A percentile compares a stretch with the other conserved stretches of the same genome.
Evolutionary conservation across 2,888 invertebrate genomes (phyloP).

Genomic region (Eugnorisma glareosa): DNA sequence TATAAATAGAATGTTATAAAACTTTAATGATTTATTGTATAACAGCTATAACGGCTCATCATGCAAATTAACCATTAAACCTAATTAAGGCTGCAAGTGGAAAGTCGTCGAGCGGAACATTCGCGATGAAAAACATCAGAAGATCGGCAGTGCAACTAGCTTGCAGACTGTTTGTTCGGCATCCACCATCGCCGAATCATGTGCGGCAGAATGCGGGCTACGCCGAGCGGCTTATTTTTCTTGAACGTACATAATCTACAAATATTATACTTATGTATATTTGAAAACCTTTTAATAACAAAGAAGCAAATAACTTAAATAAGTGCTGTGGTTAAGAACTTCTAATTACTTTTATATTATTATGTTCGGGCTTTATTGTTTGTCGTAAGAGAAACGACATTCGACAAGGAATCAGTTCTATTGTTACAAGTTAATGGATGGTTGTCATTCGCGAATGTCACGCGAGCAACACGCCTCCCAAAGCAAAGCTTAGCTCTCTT

Average conservation of each 20-base stretch:
- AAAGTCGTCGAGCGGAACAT: constrained; percentile 48
- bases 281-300: not conserved
- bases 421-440: constrained; percentile 27
- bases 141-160: constrained; percentile 1
- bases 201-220: not conserved
- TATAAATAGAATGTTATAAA: constrained; percentile 36
- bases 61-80: constrained; percentile 56
- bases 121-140: constrained; percentile 33
- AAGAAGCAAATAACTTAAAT: not conserved
- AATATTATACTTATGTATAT: not conserved
- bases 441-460: constrained; percentile 7
- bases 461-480: constrained; percentile 2
- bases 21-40: constrained; percentile 42
- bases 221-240: not conserved
- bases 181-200: not conserved
- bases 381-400: not conserved
- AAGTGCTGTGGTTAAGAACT: not conserved
- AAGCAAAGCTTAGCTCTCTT: constrained; percentile 8
- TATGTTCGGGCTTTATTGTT: not conserved
- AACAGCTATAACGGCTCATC: constrained; percentile 48
- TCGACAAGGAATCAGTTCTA: constrained; percentile 10
- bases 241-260: not conserved
- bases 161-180: not conserved
- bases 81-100: constrained; percentile 44
- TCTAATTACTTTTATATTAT: not conserved